Base-by-base conservation (phyloP, 2,888 invertebrate genomes). In the Acronicta psi region DNA sequence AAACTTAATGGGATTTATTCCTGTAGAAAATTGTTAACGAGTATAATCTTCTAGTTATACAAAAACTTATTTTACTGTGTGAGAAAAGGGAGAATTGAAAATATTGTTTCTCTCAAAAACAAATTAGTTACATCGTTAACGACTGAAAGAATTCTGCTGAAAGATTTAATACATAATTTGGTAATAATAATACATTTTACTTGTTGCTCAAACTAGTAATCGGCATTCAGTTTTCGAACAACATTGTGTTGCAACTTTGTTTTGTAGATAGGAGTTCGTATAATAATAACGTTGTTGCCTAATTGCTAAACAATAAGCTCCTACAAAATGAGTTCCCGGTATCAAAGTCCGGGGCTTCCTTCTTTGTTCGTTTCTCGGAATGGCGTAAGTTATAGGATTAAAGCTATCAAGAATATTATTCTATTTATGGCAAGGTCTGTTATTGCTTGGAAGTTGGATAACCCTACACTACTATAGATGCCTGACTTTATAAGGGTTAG, bases 251-350 rank as follows among this genome's bases (percentile, higher is more conserved):
- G 43, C 14, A 61, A 61, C 58, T 67, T 73, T 53, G 65, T 74
- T 69, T 43, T 60, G 53, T 25, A 65, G 46, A 55, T 52, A 44
- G 14, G 36, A 59, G 59, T 62, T 72, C 54, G 52, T 59, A 13
- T 41, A 45, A 50, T 34, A 73, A 63, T 57, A 72, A 56, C 42
- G 42, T 60, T 52, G 47, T 60, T 73, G 29, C 53, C 60, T 75
- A 73, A 75, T 73, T 75, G 54, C 38, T 64, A 34, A 59, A 74
- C 61, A 73, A 73, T 64, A 58, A 51, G 50, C 66, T 63, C 11
- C 5, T 38, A 52, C 38, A 57, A 72, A 72, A 72, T 64, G 45
- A 66, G 66, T 69, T 75, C 36, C n/a, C 18, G n/a, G 53, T 73
- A 71, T 62, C 58, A 45, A 57, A 69, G 69, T 55, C 54, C 52